These are phyloP conservation scores for Ceryle rudis DNA, from an alignment of 2,797 vertebrate species.

Conservation along the genomic window DNA sequence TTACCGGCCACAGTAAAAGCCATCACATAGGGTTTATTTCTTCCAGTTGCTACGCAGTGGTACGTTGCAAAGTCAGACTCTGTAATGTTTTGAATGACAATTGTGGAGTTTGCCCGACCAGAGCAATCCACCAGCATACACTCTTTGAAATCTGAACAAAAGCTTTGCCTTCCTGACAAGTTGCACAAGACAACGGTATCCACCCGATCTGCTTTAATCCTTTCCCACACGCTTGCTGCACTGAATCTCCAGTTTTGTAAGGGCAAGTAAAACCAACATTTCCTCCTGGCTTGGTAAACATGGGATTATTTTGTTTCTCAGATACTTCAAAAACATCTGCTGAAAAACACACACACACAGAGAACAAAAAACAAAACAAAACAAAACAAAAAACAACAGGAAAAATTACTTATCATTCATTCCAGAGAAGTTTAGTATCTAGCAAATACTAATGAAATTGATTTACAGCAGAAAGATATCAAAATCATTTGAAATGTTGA, in stretches of 20 bases:
- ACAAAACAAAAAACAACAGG: not conserved
- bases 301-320: not conserved
- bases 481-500: not conserved
- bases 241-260: slow-evolving; percentile 28
- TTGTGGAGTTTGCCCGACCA: slow-evolving; percentile 26
- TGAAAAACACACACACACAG: not conserved
- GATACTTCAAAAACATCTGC: slow-evolving; percentile 71
- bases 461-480: not conserved
- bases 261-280: slow-evolving; percentile 79
- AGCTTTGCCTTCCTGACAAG: slow-evolving; percentile 50
- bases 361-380: too few species aligned
- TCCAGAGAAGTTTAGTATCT: not conserved
- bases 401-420: not conserved
- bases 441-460: not conserved
- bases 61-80: slow-evolving; percentile 80
- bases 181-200: slow-evolving; percentile 76
- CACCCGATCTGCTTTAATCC: slow-evolving; percentile 51
- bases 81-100: slow-evolving; percentile 64
- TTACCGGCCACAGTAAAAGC: slow-evolving; percentile 76
- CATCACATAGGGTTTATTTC: slow-evolving; percentile 68
- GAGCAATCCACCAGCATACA: slow-evolving; percentile 69
- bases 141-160: slow-evolving; percentile 76
- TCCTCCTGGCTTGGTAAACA: slow-evolving; percentile 56
- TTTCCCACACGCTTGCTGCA: slow-evolving; percentile 78
- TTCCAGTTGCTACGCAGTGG: slow-evolving; percentile 65